Evolutionary conservation across 2,888 invertebrate genomes (phyloP).

Genomic region (Ceriagrion tenellum): DNA sequence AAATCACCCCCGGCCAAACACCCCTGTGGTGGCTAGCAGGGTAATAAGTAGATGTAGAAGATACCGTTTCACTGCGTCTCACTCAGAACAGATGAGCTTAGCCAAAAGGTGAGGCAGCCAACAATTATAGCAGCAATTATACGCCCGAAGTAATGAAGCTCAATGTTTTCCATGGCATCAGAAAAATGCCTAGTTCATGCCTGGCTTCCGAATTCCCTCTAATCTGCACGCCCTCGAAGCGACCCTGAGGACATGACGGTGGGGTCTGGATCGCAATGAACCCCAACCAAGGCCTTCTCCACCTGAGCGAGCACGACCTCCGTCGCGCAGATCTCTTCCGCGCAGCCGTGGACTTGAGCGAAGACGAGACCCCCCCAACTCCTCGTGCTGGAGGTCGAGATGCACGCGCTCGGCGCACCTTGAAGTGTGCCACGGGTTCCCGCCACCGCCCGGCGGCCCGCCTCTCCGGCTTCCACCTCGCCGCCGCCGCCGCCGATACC

Average conservation of each 20-base stretch:
- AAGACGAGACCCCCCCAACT: background rate
- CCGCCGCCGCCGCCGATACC: background rate
- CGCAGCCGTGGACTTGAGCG: background rate
- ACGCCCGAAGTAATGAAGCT: too few relatives aligned
- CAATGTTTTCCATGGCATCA: background rate
- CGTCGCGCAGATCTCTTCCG: background rate
- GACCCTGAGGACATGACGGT: background rate
- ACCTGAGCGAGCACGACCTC: background rate
- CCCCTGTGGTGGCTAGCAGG: too few relatives aligned
- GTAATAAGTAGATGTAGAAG: too few relatives aligned
- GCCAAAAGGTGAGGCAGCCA: too few relatives aligned
- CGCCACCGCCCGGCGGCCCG: background rate
- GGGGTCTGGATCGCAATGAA: background rate
- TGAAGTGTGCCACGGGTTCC: background rate
- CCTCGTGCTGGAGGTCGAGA: background rate
- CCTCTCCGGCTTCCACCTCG: background rate
- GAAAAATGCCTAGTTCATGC: background rate
- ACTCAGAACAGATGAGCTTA: too few relatives aligned
- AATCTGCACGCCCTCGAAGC: too few relatives aligned
- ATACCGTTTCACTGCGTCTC: too few relatives aligned
- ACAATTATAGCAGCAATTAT: too few relatives aligned
- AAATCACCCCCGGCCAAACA: too few relatives aligned
- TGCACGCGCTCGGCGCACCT: conserved; percentile 2
- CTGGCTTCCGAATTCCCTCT: background rate
- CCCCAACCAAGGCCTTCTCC: background rate